Evolutionary conservation across 2,888 invertebrate species (phyloP).

Genomic region (Epinotia bilunana): DNA sequence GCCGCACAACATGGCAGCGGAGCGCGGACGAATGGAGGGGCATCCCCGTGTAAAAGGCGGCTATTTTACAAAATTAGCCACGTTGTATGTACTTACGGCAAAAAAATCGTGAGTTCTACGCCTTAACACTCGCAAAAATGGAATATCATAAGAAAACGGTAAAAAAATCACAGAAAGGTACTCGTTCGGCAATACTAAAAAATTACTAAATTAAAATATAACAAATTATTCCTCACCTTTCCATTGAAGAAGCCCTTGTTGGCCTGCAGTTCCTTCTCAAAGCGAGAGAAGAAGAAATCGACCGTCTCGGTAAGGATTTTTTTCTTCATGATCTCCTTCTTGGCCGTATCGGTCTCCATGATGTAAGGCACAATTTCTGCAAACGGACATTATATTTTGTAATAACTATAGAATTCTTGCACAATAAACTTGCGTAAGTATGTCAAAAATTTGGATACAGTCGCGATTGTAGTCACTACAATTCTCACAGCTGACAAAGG

Average conservation of each 20-base stretch:
- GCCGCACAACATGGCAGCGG: too few species aligned
- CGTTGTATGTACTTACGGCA: too few species aligned
- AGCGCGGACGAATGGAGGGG: too few species aligned
- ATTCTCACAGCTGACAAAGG: too few species aligned
- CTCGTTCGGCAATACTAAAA: neutral
- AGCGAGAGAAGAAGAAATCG: constrained; percentile 67
- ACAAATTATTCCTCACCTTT: constrained; percentile 57
- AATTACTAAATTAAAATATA: neutral
- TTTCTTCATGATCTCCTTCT: constrained; percentile 59
- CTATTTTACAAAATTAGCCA: too few species aligned
- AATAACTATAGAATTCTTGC: neutral
- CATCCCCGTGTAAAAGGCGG: too few species aligned
- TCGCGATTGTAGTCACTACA: too few species aligned
- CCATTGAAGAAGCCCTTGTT: constrained; percentile 68
- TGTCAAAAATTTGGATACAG: too few species aligned
- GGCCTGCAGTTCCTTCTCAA: constrained; percentile 67
- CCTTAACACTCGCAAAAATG: too few species aligned
- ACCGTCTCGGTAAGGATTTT: constrained; percentile 61
- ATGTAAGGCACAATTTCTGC: constrained; percentile 59
- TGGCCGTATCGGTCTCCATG: constrained; percentile 57
- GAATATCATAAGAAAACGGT: too few species aligned
- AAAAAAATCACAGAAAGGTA: too few species aligned
- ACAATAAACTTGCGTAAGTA: neutral
- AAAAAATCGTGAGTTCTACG: too few species aligned
- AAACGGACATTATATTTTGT: constrained; percentile 45